phyloP scores from a whole-genome alignment of 2,113 vertebrate species.

The Isichthys henryi region DNA sequence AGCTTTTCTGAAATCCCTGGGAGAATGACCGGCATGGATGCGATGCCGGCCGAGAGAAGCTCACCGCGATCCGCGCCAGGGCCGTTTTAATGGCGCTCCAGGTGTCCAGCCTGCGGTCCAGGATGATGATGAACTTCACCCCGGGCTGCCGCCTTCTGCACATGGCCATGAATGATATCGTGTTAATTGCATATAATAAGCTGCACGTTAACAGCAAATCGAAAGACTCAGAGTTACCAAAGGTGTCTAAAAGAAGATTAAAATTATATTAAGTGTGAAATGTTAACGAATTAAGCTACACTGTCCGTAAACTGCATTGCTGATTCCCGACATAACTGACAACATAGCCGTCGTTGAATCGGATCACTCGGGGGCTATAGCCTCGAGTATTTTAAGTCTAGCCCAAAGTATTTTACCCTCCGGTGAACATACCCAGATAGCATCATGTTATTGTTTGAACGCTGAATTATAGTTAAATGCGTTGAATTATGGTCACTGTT shows the following conservation, averaged over 20 bases:
- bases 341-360: neutral
- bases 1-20: neutral
- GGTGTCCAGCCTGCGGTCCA: constrained; percentile 89
- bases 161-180: constrained; percentile 10
- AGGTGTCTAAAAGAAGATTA: neutral
- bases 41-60: constrained; percentile 29
- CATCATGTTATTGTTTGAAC: too few species aligned
- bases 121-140: constrained; percentile 84
- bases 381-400: too few species aligned
- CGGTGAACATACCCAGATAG: too few species aligned
- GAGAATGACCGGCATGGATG: neutral
- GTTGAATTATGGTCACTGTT: too few species aligned
- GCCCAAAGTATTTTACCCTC: too few species aligned
- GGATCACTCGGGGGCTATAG: too few species aligned
- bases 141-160: constrained; percentile 74
- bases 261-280: neutral
- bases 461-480: too few species aligned
- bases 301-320: neutral
- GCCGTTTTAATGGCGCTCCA: constrained; percentile 90
- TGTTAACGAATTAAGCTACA: neutral
- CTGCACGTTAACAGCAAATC: neutral
- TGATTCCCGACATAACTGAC: neutral
- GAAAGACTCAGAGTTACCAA: neutral
- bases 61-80: constrained; percentile 84
- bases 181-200: neutral